These are phyloP conservation scores for Sinocyclocheilus anshuiensis DNA, from an alignment of 2,113 vertebrate genomes.

Conservation along the genomic window DNA sequence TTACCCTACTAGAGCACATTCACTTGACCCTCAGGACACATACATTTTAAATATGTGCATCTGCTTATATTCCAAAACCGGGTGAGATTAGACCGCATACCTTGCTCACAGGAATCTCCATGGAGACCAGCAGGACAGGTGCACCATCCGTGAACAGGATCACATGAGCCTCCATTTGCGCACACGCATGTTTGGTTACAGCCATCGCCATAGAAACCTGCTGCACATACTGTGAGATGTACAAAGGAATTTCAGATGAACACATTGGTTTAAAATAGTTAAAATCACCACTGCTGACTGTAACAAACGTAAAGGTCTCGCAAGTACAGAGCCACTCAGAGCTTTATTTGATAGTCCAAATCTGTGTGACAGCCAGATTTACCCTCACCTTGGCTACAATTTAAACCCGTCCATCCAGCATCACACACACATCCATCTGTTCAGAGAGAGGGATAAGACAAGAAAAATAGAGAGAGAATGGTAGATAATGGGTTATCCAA, in stretches of 20 bases:
- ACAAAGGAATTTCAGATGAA: neutral
- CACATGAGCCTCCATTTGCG: constrained; percentile 74
- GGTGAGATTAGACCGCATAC: constrained; percentile 61
- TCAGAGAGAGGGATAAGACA: constrained; percentile 38
- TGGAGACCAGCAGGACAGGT: constrained; percentile 77
- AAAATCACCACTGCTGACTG: neutral
- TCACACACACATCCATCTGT: constrained; percentile 88
- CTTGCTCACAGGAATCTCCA: constrained; percentile 75
- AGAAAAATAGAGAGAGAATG: neutral
- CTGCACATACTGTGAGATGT: constrained; percentile 71
- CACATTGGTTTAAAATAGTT: neutral
- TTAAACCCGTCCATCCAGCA: constrained; percentile 84
- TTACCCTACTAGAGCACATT: neutral
- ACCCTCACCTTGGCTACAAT: constrained; percentile 85
- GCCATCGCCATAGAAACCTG: constrained; percentile 73
- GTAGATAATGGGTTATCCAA: neutral
- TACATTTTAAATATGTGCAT: neutral
- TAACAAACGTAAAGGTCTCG: neutral
- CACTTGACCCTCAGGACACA: neutral
- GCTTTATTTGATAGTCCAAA: neutral
- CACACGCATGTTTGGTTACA: constrained; percentile 81
- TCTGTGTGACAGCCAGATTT: neutral
- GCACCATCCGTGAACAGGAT: constrained; percentile 75
- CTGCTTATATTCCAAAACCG: neutral
- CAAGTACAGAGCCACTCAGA: neutral